Base-by-base conservation (phyloP, 2,888 invertebrate genomes). In the Meloe dianella region DNA sequence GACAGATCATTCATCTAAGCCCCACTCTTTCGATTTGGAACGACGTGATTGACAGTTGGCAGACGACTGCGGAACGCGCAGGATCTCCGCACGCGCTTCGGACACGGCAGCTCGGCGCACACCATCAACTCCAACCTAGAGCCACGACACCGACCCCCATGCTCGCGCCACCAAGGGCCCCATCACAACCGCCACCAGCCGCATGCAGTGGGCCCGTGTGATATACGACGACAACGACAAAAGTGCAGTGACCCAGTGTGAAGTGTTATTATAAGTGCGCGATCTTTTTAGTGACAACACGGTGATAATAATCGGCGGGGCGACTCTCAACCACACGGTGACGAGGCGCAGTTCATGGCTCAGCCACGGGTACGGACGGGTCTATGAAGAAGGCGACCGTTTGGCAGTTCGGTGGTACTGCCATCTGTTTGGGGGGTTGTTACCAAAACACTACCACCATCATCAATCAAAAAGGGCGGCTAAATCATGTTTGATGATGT, bases 281-380 rank as follows among this genome's bases (percentile, higher is more conserved):
- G 69, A 30, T 30, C 6, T 71, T 72, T 71, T 64, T 67, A 77
- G 75, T 73, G 74, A 70, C 69, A 65, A 69, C 65, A 72, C 71
- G 74, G 77, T 77, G 77, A 74, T 73, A 72, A 69, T 73, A 74
- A 71, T 67, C 72, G 47, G 47, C 20, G 47, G 47, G 47, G 47
- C 47, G 47, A 47, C 47, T 47, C 47, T 17, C 41, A 71, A 73
- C 72, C 64, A 71, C 73, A 84, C 85, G 89, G 89, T 78, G 90
- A 89, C 88, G 90, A 90, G 89, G 90, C 89, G 77, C 77, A 75
- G 89, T 91, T 89, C 90, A 93, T 93, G 93, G 92, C 93, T 89
- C 92, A 92, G 90, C 92, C 92, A 90, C 91, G 92, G 92, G 93
- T 92, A 91, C 87, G 91, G 62, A 71, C 75, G 75, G 75, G 73